These are phyloP conservation scores for Umimayanthus kanabou DNA, from an alignment of 92 coral and sea anemone species.

Conservation along the genomic window DNA sequence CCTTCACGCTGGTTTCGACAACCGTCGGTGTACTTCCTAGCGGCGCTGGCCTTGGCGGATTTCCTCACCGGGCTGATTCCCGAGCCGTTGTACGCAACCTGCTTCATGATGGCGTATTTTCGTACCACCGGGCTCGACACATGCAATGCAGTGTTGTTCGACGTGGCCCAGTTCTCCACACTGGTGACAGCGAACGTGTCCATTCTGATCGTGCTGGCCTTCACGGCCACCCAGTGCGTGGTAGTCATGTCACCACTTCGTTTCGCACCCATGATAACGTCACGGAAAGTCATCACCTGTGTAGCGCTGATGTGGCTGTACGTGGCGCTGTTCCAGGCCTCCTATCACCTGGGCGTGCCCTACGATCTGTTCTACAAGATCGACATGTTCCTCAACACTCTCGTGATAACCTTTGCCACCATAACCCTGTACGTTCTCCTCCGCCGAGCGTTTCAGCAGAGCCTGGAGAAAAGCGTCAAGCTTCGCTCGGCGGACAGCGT, in stretches of 20 bases:
- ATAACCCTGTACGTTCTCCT: constrained; percentile 34
- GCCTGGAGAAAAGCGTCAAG: constrained; percentile 14
- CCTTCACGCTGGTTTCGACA: constrained; percentile 44
- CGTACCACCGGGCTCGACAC: neutral
- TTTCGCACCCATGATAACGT: constrained; percentile 30
- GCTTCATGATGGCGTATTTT: constrained; percentile 20
- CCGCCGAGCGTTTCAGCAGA: constrained; percentile 18
- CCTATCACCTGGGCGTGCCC: constrained; percentile 27
- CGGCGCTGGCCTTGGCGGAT: constrained; percentile 29
- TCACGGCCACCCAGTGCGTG: constrained; percentile 42
- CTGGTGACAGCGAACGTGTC: constrained; percentile 15
- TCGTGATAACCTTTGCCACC: constrained; percentile 16
- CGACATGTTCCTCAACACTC: constrained; percentile 34
- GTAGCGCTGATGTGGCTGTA: constrained; percentile 21
- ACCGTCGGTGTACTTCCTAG: constrained; percentile 41
- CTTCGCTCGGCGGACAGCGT: constrained; percentile 37
- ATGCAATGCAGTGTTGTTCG: neutral
- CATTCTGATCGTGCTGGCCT: constrained; percentile 31
- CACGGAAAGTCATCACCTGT: neutral
- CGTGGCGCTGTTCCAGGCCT: constrained; percentile 1
- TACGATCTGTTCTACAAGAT: neutral
- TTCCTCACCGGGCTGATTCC: constrained; percentile 31
- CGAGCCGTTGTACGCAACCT: constrained; percentile 27
- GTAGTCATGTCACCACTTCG: constrained; percentile 43
- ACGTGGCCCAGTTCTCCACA: constrained; percentile 1